phyloP scores from a whole-genome alignment of 2,888 invertebrate genomes.

The Cryptus viduatorius region DNA sequence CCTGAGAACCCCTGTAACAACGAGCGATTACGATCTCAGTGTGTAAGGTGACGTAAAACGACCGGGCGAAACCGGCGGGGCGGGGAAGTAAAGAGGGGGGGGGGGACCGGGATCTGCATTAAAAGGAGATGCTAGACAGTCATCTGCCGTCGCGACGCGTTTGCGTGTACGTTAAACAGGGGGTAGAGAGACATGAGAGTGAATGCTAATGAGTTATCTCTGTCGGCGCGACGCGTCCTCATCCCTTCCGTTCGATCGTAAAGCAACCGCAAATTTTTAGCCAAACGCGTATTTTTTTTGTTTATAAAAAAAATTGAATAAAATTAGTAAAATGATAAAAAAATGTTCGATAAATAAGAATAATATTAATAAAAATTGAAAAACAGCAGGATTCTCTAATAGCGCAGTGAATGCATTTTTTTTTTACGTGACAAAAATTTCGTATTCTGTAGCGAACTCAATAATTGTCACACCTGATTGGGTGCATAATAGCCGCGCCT shows the following conservation, averaged over 20 bases:
- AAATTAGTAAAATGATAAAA: no score
- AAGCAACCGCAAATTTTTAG: not conserved
- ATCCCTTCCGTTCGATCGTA: not conserved
- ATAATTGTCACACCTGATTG: no score
- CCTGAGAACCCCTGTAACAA: slow-evolving; percentile 88
- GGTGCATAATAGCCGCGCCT: no score
- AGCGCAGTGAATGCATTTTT: no score
- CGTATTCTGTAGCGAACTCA: no score
- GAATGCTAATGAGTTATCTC: slow-evolving; percentile 65
- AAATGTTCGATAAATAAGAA: no score
- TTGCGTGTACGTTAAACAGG: slow-evolving; percentile 20
- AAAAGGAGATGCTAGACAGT: slow-evolving; percentile 46
- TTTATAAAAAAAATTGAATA: no score
- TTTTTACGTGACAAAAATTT: no score
- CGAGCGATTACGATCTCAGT: slow-evolving; percentile 68
- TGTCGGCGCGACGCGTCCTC: slow-evolving; percentile 48
- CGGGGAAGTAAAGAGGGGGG: not conserved
- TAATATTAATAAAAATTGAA: no score
- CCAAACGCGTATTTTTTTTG: not conserved
- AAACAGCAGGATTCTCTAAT: no score
- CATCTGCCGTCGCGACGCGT: slow-evolving; percentile 17
- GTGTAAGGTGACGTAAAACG: slow-evolving; percentile 67
- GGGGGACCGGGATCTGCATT: slow-evolving; percentile 39
- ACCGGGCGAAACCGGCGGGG: slow-evolving; percentile 46
- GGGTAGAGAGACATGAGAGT: slow-evolving; percentile 42